Base-by-base conservation (phyloP, 30 jellyfish, hydroid and myxozoan genomes). In the Sanderia malayensis region DNA sequence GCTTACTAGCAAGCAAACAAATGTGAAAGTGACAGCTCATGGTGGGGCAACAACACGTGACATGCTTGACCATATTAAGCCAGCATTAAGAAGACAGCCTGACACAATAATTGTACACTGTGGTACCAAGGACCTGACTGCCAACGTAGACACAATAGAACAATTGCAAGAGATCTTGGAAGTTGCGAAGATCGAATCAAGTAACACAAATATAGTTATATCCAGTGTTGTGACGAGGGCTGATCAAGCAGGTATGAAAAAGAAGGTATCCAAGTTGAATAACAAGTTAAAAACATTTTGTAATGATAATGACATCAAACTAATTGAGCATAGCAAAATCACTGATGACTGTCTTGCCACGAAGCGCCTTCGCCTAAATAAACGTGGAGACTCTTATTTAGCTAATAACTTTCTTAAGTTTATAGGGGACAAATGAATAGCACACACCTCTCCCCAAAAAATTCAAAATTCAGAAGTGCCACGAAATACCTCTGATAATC, bases 21-120 rank as follows among this genome's bases (percentile, higher is more conserved):
- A 67, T 34, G 33, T 67, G 33, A 67, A 34, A 28, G 83, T 67
- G 67, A 67, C 20, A 67, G 66, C 67, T 20, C 79, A 67, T 45
- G 63, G 67, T 67, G 79, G 79, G 66, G 79, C 79, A 32, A 67
- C 79, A 29, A 67, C 79, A 31, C 66, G 67, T 17, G 79, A 67
- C 41, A 15, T 0, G 58, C 27, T 67, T 67, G 79, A 67, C 70
- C 79, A 67, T 34, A 67, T 67, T 13, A 34, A 67, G 33, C 79
- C 79, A 32, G 63, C 22, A 11, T 37, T 67, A 21, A 67, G 79
- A 34, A 67, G 66, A 45, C 63, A 34, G 66, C 79, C 79, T 45
- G 79, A 67, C 34, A 67, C 66, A n/a, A 46, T 71, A 2, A 13
- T 71, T 24, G 32, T 58, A 19, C 69, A 58, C 34, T 49, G 46